Evolutionary conservation across 1,140 invertebrate species (phyloP), one percentile per base, ranked within the genome.

Genomic region (Drosophila novamexicana): DNA sequence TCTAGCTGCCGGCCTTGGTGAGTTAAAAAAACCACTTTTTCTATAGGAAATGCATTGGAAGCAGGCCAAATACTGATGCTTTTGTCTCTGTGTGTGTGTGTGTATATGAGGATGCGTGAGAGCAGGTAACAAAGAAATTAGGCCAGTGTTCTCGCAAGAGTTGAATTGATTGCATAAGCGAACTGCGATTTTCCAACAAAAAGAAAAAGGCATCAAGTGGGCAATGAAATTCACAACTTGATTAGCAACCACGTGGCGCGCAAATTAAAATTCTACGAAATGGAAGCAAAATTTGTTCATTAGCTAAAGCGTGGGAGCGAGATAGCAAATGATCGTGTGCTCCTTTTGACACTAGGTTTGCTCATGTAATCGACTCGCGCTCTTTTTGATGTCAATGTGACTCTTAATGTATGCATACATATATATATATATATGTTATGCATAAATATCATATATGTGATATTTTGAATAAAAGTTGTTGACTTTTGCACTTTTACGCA

Each of bases 231-330:
- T 37, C 53, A 57, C 50, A 89, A 81, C 70, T 59, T 47, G 85
- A 47, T 34, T 52, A 78, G 59, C 84, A 75, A 88, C 80, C 84
- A 88, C 84, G 84, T 88, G 80, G 84, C 85, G 68, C 8, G 50
- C 50, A 61, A 32, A 39, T 29, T 62, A 66, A 78, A 65, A 64
- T 73, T 75, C 71, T 67, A 59, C 54, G 65, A 79, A 88, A 22
- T 61, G 42, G 37, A 58, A 66, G 42, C 10, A 2, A 39, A 37
- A 6, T 59, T 67, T 45, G 32, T 42, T 45, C 52, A 75, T 52
- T 45, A 37, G 61, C 32, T 29, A 63, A 44, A 32, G 22, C 5
- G 36, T 16, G 44, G 16, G 76, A 53, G 66, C 37, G 75, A 70
- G 79, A 67, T 10, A 64, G 56, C 1, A 29, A 52, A 54, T 58